Evolutionary conservation across 2,797 vertebrate genomes (phyloP).

Genomic region (Hoplostethus atlanticus): DNA sequence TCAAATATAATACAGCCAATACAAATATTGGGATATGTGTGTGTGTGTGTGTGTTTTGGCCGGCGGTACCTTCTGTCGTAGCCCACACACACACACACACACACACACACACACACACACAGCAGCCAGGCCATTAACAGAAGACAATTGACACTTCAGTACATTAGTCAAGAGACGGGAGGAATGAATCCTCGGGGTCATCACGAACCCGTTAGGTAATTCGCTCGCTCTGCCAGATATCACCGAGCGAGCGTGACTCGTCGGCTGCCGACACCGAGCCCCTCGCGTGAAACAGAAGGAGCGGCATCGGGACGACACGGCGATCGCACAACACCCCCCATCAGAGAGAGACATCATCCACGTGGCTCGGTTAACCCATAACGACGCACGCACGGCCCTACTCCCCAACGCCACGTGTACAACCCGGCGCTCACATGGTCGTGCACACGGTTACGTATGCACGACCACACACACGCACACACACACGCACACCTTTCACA

Average conservation of each 20-base stretch:
- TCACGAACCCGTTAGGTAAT: constrained; percentile 74
- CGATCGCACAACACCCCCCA: no score
- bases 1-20: constrained; percentile 14
- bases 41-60: constrained; percentile 49
- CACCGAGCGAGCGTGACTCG: constrained; percentile 30
- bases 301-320: background rate
- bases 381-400: background rate
- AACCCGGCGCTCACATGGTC: constrained; percentile 37
- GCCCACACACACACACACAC: constrained; percentile 16
- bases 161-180: constrained; percentile 51
- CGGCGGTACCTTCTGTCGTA: constrained; percentile 47
- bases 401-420: constrained; percentile 31
- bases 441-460: constrained; percentile 29
- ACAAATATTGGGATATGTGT: background rate
- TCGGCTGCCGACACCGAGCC: constrained; percentile 17
- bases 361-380: no score
- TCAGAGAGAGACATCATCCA: no score
- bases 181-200: constrained; percentile 52
- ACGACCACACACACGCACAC: constrained; percentile 7
- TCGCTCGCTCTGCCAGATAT: constrained; percentile 46
- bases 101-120: background rate
- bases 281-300: constrained; percentile 42
- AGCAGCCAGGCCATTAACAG: constrained; percentile 56
- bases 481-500: constrained; percentile 30
- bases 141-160: constrained; percentile 52